Base-by-base conservation (phyloP, 2,113 vertebrate genomes). In the Cololabis saira region DNA sequence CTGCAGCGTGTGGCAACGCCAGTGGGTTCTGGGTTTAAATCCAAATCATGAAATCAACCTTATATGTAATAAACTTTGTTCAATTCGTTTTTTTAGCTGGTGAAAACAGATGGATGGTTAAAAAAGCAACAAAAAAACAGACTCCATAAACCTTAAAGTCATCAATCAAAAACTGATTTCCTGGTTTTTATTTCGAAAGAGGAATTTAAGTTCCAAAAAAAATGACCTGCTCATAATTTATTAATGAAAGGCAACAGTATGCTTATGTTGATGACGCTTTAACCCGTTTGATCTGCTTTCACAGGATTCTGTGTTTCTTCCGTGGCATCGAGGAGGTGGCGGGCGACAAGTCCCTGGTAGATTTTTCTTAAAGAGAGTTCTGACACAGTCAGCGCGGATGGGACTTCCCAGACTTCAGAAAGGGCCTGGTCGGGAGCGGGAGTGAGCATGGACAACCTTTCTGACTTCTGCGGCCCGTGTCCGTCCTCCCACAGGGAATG, bases 361-460 rank as follows among this genome's bases (percentile, higher is more conserved):
- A 18, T 67, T 85, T 81, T 72, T 65, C 41, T 58, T 71, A 55
- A 67, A 76, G 57, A 64, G 49, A 2, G 73, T 75, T 87, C 62
- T 53, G 71, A 74, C 43, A 15, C 70, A 76, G 71, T 80, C 61
- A 53, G 84, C 58, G 19, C 90, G 74, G 74, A 93, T 93, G 92
- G 92, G 86, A 91, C 76, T 74, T 82, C 22, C 41, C 68, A 87
- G 90, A 90, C 76, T 81, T 74, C 73, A 81, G 67, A 83, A 81
- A 85, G 74, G 81, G 76, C 80, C 89, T 90, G 85, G 87, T 71
- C 88, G 91, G 92, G 88, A 90, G 89, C 89, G 82, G 91, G 91
- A 88, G 89, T 91, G 91, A 93, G 64, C 33, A 94, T 94, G 93
- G 93, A 94, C 90, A 93, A 92, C 80, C 88, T 92, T 76, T 89